Evolutionary conservation across 2,888 invertebrate species (phyloP).

Genomic region (Troglohyphantes excavatus): DNA sequence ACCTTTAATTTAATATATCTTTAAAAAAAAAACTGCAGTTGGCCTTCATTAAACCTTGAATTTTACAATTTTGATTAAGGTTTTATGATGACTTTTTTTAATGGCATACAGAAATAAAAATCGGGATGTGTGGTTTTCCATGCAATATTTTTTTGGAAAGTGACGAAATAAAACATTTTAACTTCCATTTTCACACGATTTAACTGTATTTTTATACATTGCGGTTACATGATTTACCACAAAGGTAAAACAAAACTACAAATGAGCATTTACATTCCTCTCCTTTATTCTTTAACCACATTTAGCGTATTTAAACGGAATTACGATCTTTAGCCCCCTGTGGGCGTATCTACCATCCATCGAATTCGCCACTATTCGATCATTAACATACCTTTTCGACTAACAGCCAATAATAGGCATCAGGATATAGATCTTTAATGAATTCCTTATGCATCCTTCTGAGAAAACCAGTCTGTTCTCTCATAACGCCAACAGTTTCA

Average conservation of each 20-base stretch:
- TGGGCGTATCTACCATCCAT: conserved; percentile 28
- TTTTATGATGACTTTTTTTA: too few species aligned
- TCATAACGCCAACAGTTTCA: conserved; percentile 53
- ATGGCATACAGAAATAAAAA: too few species aligned
- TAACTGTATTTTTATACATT: not conserved
- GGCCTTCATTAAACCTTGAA: too few species aligned
- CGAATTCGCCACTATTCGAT: conserved; percentile 1
- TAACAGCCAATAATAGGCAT: conserved; percentile 66
- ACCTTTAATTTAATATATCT: too few species aligned
- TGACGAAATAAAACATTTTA: too few species aligned
- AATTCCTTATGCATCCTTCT: conserved; percentile 69
- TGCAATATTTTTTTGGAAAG: too few species aligned
- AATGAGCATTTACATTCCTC: conserved; percentile 22
- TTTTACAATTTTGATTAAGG: too few species aligned
- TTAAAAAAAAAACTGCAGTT: too few species aligned
- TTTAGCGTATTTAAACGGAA: conserved; percentile 22
- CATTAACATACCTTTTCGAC: conserved; percentile 66
- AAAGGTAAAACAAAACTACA: conserved; percentile 14
- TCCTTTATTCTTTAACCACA: conserved; percentile 3
- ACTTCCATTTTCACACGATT: not conserved
- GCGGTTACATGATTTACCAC: conserved; percentile 9
- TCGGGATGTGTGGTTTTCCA: too few species aligned
- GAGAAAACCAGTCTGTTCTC: conserved; percentile 35
- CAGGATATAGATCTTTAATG: conserved; percentile 42
- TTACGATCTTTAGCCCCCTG: conserved; percentile 37